Conservation (phyloP, 2,888 invertebrate species). For the Branchellion lobata region DNA sequence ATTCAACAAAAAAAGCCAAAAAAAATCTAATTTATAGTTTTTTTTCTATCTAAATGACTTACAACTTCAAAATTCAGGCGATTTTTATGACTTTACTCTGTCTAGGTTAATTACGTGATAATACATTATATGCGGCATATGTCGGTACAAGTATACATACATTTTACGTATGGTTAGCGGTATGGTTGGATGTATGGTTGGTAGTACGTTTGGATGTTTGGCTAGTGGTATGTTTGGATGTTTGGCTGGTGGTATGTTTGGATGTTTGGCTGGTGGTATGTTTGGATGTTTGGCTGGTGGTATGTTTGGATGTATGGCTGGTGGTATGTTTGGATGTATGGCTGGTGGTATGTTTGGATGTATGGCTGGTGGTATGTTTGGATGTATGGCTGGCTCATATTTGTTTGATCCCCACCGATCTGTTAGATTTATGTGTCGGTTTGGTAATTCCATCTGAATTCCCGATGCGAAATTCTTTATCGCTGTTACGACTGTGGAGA, state of each 20-base stretch:
- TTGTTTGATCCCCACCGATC: background rate
- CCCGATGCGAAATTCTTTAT: background rate
- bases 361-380: too few species aligned
- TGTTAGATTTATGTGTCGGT: background rate
- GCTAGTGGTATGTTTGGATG: background rate
- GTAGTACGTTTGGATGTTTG: background rate
- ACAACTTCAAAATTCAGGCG: background rate
- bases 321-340: background rate
- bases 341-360: background rate
- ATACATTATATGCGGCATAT: background rate
- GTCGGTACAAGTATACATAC: too few species aligned
- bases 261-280: background rate
- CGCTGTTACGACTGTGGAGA: background rate
- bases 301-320: background rate
- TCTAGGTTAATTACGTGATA: background rate
- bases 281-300: too few species aligned
- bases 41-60: too few species aligned
- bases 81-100: background rate
- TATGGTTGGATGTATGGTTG: too few species aligned
- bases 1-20: background rate
- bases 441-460: constrained; percentile 1
- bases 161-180: too few species aligned
- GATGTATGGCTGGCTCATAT: background rate
- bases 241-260: too few species aligned
- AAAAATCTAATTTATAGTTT: too few species aligned